phyloP scores from a whole-genome alignment of 2,113 vertebrate species.

The Oncorhynchus nerka region DNA sequence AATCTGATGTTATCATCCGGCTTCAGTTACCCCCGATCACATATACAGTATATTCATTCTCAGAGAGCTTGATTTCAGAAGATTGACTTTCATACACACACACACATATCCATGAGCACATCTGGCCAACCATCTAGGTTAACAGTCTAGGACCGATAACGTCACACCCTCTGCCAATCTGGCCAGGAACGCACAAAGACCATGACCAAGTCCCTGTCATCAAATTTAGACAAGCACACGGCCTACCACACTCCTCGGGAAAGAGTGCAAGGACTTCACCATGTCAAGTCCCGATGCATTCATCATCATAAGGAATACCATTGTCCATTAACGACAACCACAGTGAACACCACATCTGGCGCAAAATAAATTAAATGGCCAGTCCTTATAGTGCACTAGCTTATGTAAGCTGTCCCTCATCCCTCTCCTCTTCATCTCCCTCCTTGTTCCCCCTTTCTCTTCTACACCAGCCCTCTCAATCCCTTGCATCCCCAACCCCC shows the following conservation, averaged over 20 bases:
- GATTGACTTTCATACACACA: not conserved
- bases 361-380: constrained; percentile 64
- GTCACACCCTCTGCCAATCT: constrained; percentile 22
- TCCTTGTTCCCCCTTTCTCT: constrained; percentile 37
- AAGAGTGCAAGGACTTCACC: constrained; percentile 21
- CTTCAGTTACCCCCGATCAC: too few relatives aligned
- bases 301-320: constrained; percentile 42
- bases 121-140: constrained; percentile 3
- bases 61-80: too few relatives aligned
- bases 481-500: constrained; percentile 39
- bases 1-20: too few relatives aligned
- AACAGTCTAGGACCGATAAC: constrained; percentile 37
- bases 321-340: constrained; percentile 37
- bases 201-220: constrained; percentile 7
- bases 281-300: constrained; percentile 34
- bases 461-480: constrained; percentile 48
- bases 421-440: constrained; percentile 19
- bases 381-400: constrained; percentile 62
- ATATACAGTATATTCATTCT: too few relatives aligned
- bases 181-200: constrained; percentile 15
- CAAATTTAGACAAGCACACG: constrained; percentile 6
- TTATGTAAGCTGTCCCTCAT: constrained; percentile 68
- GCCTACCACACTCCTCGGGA: constrained; percentile 1
- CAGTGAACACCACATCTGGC: constrained; percentile 51
- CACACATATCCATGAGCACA: constrained; percentile 5